Base-by-base conservation (phyloP, 2,888 invertebrate genomes). In the Diarsia mendica region DNA sequence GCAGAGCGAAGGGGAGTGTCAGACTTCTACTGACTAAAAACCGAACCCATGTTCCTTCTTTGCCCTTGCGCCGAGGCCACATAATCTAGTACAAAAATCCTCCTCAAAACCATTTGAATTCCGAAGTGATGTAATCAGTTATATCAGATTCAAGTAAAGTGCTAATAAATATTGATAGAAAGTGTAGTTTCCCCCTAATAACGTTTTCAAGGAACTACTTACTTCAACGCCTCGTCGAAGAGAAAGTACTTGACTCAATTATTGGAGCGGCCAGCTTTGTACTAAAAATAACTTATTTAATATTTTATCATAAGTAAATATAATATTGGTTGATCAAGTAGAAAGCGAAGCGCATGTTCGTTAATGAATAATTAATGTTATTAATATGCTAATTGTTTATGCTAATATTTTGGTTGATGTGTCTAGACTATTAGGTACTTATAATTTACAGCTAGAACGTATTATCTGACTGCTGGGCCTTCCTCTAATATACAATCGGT, bases 181-280 rank as follows among this genome's bases (percentile, higher is more conserved):
- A 67, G 69, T 79, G 74, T 77, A 58, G 51, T 51, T 60, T 53
- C 13, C 49, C 63, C 64, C 74, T 88, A 86, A 88, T 86, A 78
- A 82, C 74, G 84, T 87, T 83, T 80, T 82, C 86, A 85, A 85
- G 82, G 83, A 83, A 87, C 67, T 75, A 72, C 53, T 74, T 63
- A 66, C 44, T 63, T 55, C 63, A n/a, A 58, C 44, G 67, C 20
- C 18, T 28, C 67, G 60, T 58, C 66, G 51, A 79, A 77, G 86
- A 75, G 83, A 86, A 87, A 85, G 76, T 80, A 69, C 33, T 67
- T 33, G 53, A 46, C 60, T 67, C 33, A 63, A 78, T 73, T 64
- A 69, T 69, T 72, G 18, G 63, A 55, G 11, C 20, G 44, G 39
- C 53, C 44, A 55, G 39, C 61, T 66, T 77, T 63, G 23, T 64